Percentiles rank a stretch among this genome's conserved stretches.
Conservation (phyloP, 2,888 invertebrate species). For the Caradrina clavipalpis region DNA sequence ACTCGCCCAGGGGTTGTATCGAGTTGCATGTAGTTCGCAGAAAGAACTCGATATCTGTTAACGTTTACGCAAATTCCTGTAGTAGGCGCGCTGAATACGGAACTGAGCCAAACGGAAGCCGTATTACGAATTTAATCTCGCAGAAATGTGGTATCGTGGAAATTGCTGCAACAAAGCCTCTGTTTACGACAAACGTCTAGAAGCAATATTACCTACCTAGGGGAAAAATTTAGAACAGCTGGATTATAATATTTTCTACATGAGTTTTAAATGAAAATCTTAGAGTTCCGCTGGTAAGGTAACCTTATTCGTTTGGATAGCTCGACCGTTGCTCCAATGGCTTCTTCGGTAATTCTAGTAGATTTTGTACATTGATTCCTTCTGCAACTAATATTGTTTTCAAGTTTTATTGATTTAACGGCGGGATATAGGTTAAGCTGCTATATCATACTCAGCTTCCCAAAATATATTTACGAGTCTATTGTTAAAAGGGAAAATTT, state of each 20-base stretch:
- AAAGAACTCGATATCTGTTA: conserved; percentile 58
- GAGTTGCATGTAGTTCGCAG: conserved; percentile 31
- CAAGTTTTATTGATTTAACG: conserved; percentile 5
- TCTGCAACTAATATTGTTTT: conserved; percentile 31
- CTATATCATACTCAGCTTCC: background rate
- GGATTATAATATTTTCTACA: conserved; percentile 73
- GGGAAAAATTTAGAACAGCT: conserved; percentile 74
- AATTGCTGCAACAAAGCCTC: conserved; percentile 85
- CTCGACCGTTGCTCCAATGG: conserved; percentile 39
- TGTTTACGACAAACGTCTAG: conserved; percentile 84
- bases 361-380: conserved; percentile 21
- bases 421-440: background rate
- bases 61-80: conserved; percentile 71
- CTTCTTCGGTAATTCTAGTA: conserved; percentile 37
- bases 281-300: conserved; percentile 42
- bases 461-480: background rate
- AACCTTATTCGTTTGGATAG: conserved; percentile 40
- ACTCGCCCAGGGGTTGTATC: conserved; percentile 18
- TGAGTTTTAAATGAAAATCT: conserved; percentile 62
- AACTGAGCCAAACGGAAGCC: conserved; percentile 82
- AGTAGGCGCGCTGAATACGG: conserved; percentile 83
- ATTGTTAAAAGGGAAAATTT: background rate
- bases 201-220: conserved; percentile 76
- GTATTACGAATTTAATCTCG: conserved; percentile 90
- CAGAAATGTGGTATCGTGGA: conserved; percentile 88